Conservation (phyloP, 2,797 vertebrate species). For the Catamblyrhynchus diadema region DNA sequence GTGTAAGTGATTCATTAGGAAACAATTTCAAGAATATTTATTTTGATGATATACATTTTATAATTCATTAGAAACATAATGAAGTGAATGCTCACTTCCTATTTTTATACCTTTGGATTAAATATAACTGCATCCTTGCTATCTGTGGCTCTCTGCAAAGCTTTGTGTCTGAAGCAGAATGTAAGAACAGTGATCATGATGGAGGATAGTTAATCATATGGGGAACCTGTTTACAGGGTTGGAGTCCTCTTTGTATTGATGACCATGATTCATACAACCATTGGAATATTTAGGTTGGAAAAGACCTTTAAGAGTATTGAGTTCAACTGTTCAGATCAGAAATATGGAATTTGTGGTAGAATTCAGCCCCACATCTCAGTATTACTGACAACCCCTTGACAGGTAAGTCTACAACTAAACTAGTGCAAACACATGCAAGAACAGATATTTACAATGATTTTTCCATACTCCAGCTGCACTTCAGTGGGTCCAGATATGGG, state of each 20-base stretch:
- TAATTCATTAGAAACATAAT: slow-evolving; percentile 64
- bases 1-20: slow-evolving; percentile 59
- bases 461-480: background rate
- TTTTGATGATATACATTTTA: slow-evolving; percentile 49
- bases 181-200: background rate
- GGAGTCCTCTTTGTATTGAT: background rate
- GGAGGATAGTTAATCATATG: background rate
- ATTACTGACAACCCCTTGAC: background rate
- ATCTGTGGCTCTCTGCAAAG: background rate
- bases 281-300: background rate
- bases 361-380: background rate
- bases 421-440: background rate
- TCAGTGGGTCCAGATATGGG: background rate
- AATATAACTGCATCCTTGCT: slow-evolving; percentile 3
- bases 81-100: slow-evolving; percentile 31
- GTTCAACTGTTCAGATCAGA: background rate
- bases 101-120: slow-evolving; percentile 50
- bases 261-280: background rate
- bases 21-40: slow-evolving; percentile 60
- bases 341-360: background rate
- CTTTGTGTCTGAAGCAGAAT: background rate
- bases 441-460: background rate
- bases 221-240: background rate
- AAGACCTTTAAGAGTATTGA: background rate
- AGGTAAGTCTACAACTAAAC: background rate